Conservation (phyloP, 2,113 vertebrate genomes). For the Porphyrio hochstetteri region DNA sequence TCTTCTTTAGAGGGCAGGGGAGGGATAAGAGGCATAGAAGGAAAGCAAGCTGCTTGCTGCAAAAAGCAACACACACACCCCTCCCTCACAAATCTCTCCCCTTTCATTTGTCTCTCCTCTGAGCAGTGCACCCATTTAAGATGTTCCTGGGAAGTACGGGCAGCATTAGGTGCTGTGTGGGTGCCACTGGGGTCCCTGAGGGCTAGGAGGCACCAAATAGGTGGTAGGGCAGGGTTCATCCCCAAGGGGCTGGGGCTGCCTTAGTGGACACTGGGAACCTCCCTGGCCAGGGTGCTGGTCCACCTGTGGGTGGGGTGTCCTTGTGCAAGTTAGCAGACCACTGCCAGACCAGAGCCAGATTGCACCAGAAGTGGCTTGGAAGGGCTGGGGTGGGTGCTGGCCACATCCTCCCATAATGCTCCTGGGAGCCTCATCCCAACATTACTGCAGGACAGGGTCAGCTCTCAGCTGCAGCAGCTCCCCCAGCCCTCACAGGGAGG, state of each 20-base stretch:
- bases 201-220: rapidly evolving
- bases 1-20: background rate
- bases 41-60: background rate
- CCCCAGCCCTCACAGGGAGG: background rate
- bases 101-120: background rate
- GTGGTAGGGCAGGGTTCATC: background rate
- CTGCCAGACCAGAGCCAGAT: background rate
- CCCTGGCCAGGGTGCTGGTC: no score
- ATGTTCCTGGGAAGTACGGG: background rate
- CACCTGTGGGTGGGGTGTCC: background rate
- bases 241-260: background rate
- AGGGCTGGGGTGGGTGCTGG: background rate
- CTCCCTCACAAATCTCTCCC: background rate
- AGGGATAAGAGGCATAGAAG: background rate
- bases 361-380: background rate
- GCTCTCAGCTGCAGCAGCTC: background rate
- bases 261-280: background rate
- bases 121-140: rapidly evolving
- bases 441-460: rapidly evolving
- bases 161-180: rapidly evolving
- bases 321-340: background rate
- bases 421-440: background rate
- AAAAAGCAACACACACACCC: background rate
- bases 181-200: background rate
- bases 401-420: background rate